phyloP scores from a whole-genome alignment of 2,797 vertebrate genomes.

The Muscicapa comitata region DNA sequence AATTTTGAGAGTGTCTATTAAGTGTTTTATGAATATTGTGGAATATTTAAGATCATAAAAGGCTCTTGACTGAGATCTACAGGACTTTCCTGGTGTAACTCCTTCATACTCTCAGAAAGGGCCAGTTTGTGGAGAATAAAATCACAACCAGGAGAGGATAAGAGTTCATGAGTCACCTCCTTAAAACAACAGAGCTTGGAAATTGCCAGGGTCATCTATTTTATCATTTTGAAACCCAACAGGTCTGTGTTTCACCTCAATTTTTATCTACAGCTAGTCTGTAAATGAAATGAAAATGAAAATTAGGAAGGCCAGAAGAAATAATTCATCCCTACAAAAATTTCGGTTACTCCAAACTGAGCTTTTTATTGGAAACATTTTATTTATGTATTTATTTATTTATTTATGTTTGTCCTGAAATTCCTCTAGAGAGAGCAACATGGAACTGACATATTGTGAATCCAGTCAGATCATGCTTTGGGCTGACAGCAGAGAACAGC shows the following conservation, averaged over 20 bases:
- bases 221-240: neutral
- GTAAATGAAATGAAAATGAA: neutral
- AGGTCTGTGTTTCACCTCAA: neutral
- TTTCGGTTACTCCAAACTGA: neutral
- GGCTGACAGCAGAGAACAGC: neutral
- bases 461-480: neutral
- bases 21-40: neutral
- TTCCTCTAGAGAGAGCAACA: neutral
- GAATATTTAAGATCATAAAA: neutral
- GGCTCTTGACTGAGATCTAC: neutral
- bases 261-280: neutral
- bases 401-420: neutral
- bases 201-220: fast-evolving
- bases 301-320: neutral
- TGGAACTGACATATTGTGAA: neutral
- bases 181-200: fast-evolving
- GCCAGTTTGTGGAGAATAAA: neutral
- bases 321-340: neutral
- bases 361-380: neutral
- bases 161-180: neutral
- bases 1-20: neutral
- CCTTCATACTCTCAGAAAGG: neutral
- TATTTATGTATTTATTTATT: neutral
- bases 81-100: neutral
- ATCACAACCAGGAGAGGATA: neutral